phyloP scores from a whole-genome alignment of 2,888 invertebrate genomes.

The Linnaemya tessellans region DNA sequence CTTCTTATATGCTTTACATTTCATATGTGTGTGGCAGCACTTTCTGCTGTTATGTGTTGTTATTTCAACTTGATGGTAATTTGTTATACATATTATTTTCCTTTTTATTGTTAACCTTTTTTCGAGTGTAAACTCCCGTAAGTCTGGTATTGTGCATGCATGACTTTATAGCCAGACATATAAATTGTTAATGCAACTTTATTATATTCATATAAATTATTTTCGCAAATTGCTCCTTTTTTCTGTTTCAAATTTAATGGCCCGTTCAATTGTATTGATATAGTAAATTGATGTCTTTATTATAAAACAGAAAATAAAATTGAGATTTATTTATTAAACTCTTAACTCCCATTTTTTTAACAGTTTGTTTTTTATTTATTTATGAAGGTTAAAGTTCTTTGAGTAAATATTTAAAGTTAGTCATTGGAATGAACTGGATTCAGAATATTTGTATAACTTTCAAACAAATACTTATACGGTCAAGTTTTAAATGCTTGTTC shows the following conservation, averaged over 20 bases:
- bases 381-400: neutral
- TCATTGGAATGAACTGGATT: too few relatives aligned
- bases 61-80: too few relatives aligned
- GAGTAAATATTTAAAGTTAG: constrained; percentile 1
- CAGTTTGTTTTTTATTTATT: constrained; percentile 17
- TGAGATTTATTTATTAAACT: constrained; percentile 52
- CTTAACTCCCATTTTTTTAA: constrained; percentile 38
- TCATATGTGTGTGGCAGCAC: too few relatives aligned
- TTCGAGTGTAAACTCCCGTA: constrained; percentile 37
- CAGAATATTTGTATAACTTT: too few relatives aligned
- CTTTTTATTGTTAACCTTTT: constrained; percentile 40
- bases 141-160: constrained; percentile 7
- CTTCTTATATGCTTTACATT: too few relatives aligned
- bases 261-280: constrained; percentile 63
- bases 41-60: too few relatives aligned
- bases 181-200: constrained; percentile 71
- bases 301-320: constrained; percentile 52
- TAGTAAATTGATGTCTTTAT: constrained; percentile 45
- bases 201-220: constrained; percentile 69
- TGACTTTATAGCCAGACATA: constrained; percentile 46
- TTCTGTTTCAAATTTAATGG: constrained; percentile 60
- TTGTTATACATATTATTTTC: too few relatives aligned
- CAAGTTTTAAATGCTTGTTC: too few relatives aligned
- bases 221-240: constrained; percentile 69
- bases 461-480: too few relatives aligned